phyloP scores from a whole-genome alignment of 2,797 vertebrate species.

The Cynopterus sphinx region DNA sequence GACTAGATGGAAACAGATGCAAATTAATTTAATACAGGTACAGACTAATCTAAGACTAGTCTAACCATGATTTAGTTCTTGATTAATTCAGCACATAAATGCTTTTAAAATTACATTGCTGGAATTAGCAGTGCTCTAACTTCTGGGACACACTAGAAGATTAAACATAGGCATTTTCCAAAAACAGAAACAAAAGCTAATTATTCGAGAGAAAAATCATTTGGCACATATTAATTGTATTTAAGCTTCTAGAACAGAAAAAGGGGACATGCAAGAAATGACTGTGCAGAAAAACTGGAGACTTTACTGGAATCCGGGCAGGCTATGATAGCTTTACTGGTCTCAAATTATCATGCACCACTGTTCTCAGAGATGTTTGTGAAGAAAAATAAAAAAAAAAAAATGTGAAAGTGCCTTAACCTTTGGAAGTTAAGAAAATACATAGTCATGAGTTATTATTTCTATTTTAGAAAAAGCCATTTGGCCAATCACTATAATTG shows the following conservation, averaged over 20 bases:
- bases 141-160: neutral
- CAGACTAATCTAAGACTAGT: neutral
- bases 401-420: neutral
- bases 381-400: neutral
- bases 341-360: neutral
- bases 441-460: neutral
- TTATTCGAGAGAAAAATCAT: neutral
- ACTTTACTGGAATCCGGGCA: neutral
- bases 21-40: conserved; percentile 7
- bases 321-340: neutral
- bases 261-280: neutral
- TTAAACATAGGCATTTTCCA: conserved; percentile 14
- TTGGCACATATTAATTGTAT: neutral
- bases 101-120: neutral
- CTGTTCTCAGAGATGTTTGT: neutral
- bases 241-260: conserved; percentile 14
- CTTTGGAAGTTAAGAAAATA: neutral
- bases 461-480: conserved; percentile 22
- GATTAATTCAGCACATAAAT: neutral
- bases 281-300: neutral
- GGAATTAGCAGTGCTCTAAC: neutral
- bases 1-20: neutral
- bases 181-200: neutral
- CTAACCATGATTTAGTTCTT: neutral
- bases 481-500: neutral